These are phyloP conservation scores for Branchinecta lynchi DNA, from an alignment of 1,140 invertebrate genomes.

Conservation along the genomic window DNA sequence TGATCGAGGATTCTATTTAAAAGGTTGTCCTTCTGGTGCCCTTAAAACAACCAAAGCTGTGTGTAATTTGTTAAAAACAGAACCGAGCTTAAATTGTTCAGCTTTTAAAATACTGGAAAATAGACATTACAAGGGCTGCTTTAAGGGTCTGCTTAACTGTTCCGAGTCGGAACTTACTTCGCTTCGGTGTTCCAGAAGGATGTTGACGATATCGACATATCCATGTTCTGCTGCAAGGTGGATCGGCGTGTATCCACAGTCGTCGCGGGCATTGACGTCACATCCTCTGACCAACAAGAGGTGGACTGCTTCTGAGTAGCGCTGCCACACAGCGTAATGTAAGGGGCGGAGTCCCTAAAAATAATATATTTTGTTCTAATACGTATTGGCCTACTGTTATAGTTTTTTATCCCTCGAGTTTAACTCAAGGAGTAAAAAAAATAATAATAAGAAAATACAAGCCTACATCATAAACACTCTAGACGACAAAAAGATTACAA, in stretches of 20 bases:
- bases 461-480: not conserved
- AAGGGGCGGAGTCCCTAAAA: slow-evolving; percentile 53
- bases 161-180: not conserved
- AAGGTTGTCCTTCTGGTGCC: too few relatives aligned
- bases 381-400: not conserved
- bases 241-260: slow-evolving; percentile 23
- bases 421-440: not conserved
- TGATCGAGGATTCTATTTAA: too few relatives aligned
- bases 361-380: slow-evolving; percentile 15
- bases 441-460: not conserved
- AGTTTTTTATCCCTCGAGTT: slow-evolving; percentile 36
- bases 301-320: slow-evolving; percentile 59
- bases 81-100: too few relatives aligned
- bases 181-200: slow-evolving; percentile 22
- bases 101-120: too few relatives aligned
- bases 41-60: too few relatives aligned
- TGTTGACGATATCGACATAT: slow-evolving; percentile 21
- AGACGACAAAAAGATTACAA: too few relatives aligned
- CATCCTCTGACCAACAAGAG: slow-evolving; percentile 56
- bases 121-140: too few relatives aligned
- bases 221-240: slow-evolving; percentile 29
- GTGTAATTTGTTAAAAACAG: too few relatives aligned
- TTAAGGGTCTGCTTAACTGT: too few relatives aligned
- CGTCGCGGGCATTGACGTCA: slow-evolving; percentile 39
- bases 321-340: slow-evolving; percentile 82